Base-by-base conservation (phyloP, 2,113 vertebrate genomes). In the Apteryx owenii region DNA sequence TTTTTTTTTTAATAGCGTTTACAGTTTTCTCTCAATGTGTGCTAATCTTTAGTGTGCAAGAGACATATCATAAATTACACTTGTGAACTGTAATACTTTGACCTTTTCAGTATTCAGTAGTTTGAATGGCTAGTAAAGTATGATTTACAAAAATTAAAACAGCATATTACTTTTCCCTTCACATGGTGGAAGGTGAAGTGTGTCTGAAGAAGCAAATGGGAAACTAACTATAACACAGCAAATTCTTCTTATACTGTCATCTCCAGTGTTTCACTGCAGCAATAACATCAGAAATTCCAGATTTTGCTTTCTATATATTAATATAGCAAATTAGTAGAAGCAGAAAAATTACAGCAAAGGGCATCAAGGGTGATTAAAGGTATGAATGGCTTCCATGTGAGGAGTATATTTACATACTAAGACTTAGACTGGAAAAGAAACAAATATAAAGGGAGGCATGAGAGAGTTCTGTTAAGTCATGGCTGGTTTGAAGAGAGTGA, bases 81-180 rank as follows among this genome's bases (percentile, higher is more conserved):
- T 31, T 58, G 58, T 90, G 88, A 93, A 70, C 90, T 70, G 54
- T 56, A 92, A 68, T 86, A 70, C 64, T 66, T 54, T 97, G 95
- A 97, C 92, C 95, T 98, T 97, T 98, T 97, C 97, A 97, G 79
- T 97, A 97, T 96, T 97, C 96, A 95, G 89, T 77, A 93, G 77
- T 90, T 93, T 95, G 85, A 97, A 96, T 96, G 94, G 14, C 75
- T 95, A 77, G 89, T 86, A 94, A 98, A 97, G 72, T 66, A 94
- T 91, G 87, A 98, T 97, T 97, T 96, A 95, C 92, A 95, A 93
- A 97, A 92, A 89, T 96, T 95, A 78, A 93, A 98, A 96, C 86
- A 90, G 80, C 66, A 50, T 73, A 82, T 76, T 96, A 94, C 83
- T 98, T 96, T 96, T 91, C 54, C 69, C 65, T 96, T 97, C 62